These are phyloP conservation scores for Saturnia pavonia DNA, from an alignment of 2,888 invertebrate species.

Conservation along the genomic window DNA sequence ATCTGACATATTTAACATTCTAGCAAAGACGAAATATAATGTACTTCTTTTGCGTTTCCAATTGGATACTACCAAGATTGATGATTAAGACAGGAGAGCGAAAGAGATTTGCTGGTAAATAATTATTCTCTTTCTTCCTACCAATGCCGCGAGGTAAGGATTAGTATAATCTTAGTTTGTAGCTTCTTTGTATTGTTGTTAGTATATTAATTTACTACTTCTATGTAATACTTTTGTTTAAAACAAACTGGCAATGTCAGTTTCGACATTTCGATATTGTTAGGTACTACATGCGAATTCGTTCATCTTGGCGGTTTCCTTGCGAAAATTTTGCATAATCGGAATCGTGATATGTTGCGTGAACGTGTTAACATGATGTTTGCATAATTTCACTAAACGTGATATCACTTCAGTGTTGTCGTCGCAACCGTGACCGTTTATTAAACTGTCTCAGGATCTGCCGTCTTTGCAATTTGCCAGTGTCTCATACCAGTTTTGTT, in stretches of 20 bases:
- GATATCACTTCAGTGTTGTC: constrained; percentile 40
- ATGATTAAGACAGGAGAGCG: no score
- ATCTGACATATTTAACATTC: no score
- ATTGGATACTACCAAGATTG: no score
- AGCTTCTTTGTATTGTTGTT: no score
- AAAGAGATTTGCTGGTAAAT: no score
- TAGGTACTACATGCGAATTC: constrained; percentile 32
- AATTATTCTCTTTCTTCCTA: no score
- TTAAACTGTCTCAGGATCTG: constrained; percentile 28
- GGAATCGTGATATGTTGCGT: constrained; percentile 32
- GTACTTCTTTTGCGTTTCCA: no score
- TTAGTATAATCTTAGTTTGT: no score
- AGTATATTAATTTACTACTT: no score
- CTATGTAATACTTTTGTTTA: background rate
- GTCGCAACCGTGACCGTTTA: constrained; percentile 31
- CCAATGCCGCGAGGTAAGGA: no score
- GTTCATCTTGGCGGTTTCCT: constrained; percentile 34
- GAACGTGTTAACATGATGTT: constrained; percentile 42
- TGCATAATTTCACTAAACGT: constrained; percentile 43
- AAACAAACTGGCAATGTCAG: background rate
- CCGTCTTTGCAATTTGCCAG: constrained; percentile 4
- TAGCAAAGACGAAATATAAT: no score
- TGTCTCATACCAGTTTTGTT: background rate
- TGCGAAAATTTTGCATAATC: constrained; percentile 42
- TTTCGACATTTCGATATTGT: constrained; percentile 14